Evolutionary conservation across 2,888 invertebrate species (phyloP), one percentile per base, ranked within the genome.

Genomic region (Zeuzera pyrina): DNA sequence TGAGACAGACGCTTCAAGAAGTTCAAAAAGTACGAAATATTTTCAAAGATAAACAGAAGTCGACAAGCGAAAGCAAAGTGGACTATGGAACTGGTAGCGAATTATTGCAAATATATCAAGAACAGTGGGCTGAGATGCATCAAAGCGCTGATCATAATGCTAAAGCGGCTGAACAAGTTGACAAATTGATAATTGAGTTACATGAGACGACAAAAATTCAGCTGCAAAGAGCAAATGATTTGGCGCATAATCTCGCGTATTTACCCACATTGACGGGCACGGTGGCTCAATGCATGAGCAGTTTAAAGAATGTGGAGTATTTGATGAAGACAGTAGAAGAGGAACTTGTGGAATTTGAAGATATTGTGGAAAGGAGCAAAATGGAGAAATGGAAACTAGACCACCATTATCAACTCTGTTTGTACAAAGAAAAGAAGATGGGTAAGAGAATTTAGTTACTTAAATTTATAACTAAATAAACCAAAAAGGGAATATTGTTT

Each of bases 391-490:
- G 88, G 69, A 90, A 91, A 61, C 57, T 89, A 25, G 89, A 91
- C 52, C 91, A 92, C 54, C 83, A 88, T 44, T 89, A 89, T 53
- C 90, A 91, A 43, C 74, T 92, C 32, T 86, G 88, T 11, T 65
- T 90, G 43, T 91, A 91, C 47, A 88, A 90, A 58, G 88, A 90
- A 47, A 89, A 88, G 48, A 91, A 91, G 72, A 76, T 90, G 61
- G 87, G 91, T 91, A 65, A 55, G 55, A 39, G 31, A 2, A 12
- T n/a, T 12, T 4, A 27, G 28, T 24, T 10, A 21, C 21, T 1
- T 3, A n/a, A n/a, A n/a, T n/a, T n/a, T n/a, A n/a, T n/a, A n/a
- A n/a, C n/a, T n/a, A n/a, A n/a, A n/a, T n/a, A n/a, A n/a, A n/a
- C n/a, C n/a, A n/a, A n/a, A n/a, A n/a, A n/a, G n/a, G n/a, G n/a